Percentiles rank a stretch among this genome's conserved stretches.
phyloP scores from a whole-genome alignment of 2,888 invertebrate species.

The Platycheirus albimanus region DNA sequence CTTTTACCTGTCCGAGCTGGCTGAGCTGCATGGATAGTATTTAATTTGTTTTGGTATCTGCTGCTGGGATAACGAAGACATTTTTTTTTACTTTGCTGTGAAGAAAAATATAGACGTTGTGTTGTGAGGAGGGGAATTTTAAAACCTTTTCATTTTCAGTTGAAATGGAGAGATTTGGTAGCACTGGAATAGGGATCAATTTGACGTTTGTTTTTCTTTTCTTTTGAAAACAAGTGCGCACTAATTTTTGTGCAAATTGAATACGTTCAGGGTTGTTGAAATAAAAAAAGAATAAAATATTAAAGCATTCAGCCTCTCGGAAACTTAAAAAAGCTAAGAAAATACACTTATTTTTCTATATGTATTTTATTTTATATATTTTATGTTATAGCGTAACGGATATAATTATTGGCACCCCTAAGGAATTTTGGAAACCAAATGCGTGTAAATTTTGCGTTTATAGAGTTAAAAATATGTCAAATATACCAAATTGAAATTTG shows the following conservation, averaged over 20 bases:
- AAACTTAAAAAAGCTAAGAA: too few relatives aligned
- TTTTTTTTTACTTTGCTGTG: slow-evolving; percentile 55
- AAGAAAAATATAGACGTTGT: slow-evolving; percentile 23
- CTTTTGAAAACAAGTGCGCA: neutral
- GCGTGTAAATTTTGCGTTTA: too few relatives aligned
- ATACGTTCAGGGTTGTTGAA: slow-evolving; percentile 11
- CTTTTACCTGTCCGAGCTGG: slow-evolving; percentile 94
- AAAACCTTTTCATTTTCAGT: neutral
- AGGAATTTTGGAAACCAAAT: too few relatives aligned
- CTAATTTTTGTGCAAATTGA: neutral
- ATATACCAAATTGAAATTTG: too few relatives aligned
- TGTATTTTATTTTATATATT: too few relatives aligned
- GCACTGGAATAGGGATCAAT: slow-evolving; percentile 31
- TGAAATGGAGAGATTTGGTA: slow-evolving; percentile 23
- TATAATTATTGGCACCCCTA: too few relatives aligned
- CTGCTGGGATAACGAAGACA: slow-evolving; percentile 76
- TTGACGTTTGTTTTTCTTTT: too few relatives aligned
- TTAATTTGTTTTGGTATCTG: slow-evolving; percentile 83
- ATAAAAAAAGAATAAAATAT: neutral
- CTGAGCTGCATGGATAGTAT: slow-evolving; percentile 94
- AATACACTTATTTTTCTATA: too few relatives aligned
- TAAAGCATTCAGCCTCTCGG: too few relatives aligned
- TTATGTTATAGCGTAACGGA: too few relatives aligned
- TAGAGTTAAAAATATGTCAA: too few relatives aligned
- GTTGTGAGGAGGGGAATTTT: slow-evolving; percentile 10